These are phyloP conservation scores for Dendrolimus pini DNA, from an alignment of 2,888 invertebrate species.

Conservation along the genomic window DNA sequence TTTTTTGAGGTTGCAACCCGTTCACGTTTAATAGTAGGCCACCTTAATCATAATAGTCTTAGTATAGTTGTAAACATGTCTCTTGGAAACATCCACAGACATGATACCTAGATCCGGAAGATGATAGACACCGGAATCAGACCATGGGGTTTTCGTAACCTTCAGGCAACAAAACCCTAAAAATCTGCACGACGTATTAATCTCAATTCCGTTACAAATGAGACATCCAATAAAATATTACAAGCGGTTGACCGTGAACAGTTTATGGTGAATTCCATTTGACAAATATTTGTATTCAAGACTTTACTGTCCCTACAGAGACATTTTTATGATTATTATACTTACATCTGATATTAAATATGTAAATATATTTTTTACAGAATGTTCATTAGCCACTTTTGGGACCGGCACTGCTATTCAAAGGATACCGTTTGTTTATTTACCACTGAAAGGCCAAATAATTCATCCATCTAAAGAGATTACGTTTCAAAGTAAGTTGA, in stretches of 20 bases:
- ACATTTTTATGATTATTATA: constrained; percentile 5
- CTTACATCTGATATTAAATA: constrained; percentile 8
- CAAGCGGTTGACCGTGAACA: constrained; percentile 5
- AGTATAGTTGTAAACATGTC: too few species aligned
- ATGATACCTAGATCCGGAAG: too few species aligned
- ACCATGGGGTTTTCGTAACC: too few species aligned
- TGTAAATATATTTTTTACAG: constrained; percentile 61
- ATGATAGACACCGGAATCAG: too few species aligned
- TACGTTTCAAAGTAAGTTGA: constrained; percentile 81
- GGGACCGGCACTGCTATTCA: constrained; percentile 82
- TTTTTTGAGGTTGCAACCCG: too few species aligned
- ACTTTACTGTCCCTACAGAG: background rate
- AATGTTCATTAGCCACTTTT: constrained; percentile 89
- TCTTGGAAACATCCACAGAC: too few species aligned
- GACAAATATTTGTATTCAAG: too few species aligned
- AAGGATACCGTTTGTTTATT: constrained; percentile 89
- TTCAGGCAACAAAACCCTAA: too few species aligned
- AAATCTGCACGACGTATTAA: constrained; percentile 15
- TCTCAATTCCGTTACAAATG: constrained; percentile 41
- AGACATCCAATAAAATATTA: constrained; percentile 16
- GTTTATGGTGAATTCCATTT: too few species aligned
- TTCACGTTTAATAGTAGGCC: too few species aligned
- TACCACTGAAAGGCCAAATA: constrained; percentile 91
- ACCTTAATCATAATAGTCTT: too few species aligned
- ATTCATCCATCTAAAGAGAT: constrained; percentile 93